A percentile compares a stretch with the other conserved stretches of the same genome.
Evolutionary conservation across 1,140 invertebrate species (phyloP).

Genomic region (Colletes latitarsis): DNA sequence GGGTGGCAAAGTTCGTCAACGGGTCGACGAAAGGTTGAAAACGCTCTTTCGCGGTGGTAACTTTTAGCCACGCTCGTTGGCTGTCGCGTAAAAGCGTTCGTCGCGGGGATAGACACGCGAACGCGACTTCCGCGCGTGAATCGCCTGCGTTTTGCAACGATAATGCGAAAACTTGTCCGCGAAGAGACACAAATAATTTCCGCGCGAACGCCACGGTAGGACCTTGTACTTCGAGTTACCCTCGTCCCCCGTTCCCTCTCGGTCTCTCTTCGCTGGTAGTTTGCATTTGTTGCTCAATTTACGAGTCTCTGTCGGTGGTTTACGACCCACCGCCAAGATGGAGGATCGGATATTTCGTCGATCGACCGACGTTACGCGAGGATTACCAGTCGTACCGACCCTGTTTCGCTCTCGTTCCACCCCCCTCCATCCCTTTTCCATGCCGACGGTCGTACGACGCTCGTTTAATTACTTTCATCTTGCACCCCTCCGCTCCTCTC

Average conservation of each 20-base stretch:
- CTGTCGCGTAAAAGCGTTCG: conserved; percentile 10
- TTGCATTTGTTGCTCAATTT: conserved; percentile 54
- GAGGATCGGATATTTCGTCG: conserved; percentile 44
- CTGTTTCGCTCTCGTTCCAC: neutral
- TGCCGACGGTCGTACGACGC: too few relatives aligned
- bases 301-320: conserved; percentile 41
- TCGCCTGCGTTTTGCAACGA: conserved; percentile 54
- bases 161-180: conserved; percentile 59
- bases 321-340: conserved; percentile 19
- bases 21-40: conserved; percentile 1
- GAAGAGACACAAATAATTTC: conserved; percentile 33
- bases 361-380: conserved; percentile 13
- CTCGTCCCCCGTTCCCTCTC: neutral
- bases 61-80: conserved; percentile 4
- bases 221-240: conserved; percentile 16
- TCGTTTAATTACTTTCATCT: conserved; percentile 26
- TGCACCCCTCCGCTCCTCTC: neutral
- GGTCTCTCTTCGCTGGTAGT: conserved; percentile 2
- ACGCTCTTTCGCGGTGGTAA: conserved; percentile 25
- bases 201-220: neutral
- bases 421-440: neutral
- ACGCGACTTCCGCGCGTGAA: conserved; percentile 16
- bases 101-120: conserved; percentile 30
- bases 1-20: conserved; percentile 15
- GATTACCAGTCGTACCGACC: neutral